Percentiles rank a stretch among this genome's conserved stretches.
Conservation (phyloP, 2,888 invertebrate genomes). For the Hypercompe scribonia region DNA sequence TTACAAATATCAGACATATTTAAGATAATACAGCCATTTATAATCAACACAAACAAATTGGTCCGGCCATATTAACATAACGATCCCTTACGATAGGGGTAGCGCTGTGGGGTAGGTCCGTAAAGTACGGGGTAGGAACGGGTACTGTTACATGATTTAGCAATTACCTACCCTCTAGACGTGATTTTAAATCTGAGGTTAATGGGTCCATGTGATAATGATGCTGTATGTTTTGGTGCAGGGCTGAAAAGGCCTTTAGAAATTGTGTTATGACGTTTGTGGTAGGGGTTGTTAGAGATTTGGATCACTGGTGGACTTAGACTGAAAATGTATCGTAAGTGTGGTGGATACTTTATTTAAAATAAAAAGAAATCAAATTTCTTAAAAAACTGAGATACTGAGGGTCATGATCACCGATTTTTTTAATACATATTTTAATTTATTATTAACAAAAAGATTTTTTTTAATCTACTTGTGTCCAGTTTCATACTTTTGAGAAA, state of each 20-base stretch:
- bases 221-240: conserved; percentile 10
- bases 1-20: conserved; percentile 6
- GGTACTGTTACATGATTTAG: conserved; percentile 67
- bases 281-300: too few species aligned
- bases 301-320: neutral
- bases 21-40: conserved; percentile 3
- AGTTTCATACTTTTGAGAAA: too few species aligned
- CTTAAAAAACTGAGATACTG: too few species aligned
- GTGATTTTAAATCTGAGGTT: conserved; percentile 59
- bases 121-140: conserved; percentile 36
- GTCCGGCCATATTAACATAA: conserved; percentile 14
- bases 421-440: too few species aligned
- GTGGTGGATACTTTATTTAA: too few species aligned
- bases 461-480: too few species aligned
- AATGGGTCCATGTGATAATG: conserved; percentile 51
- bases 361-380: too few species aligned
- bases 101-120: conserved; percentile 4
- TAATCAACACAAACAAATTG: conserved; percentile 21
- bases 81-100: conserved; percentile 15
- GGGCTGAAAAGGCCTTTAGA: neutral
- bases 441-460: too few species aligned
- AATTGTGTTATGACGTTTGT: neutral
- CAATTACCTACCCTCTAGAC: conserved; percentile 62
- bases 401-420: too few species aligned
- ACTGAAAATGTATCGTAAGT: neutral